Percentiles rank a stretch among this genome's conserved stretches.
These are phyloP conservation scores for Ammodramus savannarum DNA, from an alignment of 2,113 vertebrate genomes.

Conservation along the genomic window DNA sequence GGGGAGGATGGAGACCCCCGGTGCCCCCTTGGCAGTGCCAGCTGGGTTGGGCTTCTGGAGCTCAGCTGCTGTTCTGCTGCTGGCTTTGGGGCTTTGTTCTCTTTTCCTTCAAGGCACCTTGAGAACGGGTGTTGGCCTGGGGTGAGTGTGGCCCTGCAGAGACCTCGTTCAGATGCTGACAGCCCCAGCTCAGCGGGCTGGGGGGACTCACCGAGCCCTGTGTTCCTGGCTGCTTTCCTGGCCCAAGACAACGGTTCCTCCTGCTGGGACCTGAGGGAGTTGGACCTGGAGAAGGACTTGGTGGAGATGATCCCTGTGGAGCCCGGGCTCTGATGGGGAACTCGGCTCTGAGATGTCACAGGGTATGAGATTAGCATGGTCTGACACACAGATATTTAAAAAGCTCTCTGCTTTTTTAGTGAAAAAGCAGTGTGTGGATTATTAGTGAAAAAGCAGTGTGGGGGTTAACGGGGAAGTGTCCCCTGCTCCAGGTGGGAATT, in stretches of 20 bases:
- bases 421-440: too few species aligned
- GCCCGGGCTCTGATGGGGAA: too few species aligned
- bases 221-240: neutral
- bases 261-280: neutral
- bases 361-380: neutral
- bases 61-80: neutral
- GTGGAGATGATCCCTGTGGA: neutral
- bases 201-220: rapidly evolving
- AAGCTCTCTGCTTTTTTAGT: neutral
- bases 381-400: neutral
- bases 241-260: neutral
- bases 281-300: neutral
- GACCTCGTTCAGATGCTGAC: neutral
- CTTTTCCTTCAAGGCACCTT: neutral
- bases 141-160: neutral
- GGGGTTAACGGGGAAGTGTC: rapidly evolving
- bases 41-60: neutral
- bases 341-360: rapidly evolving
- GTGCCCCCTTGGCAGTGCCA: neutral
- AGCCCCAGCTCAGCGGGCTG: neutral
- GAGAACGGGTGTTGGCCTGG: neutral
- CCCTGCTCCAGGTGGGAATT: neutral
- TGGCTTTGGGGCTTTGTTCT: neutral
- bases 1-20: neutral
- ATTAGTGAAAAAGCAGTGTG: too few species aligned